These are phyloP conservation scores for Merops nubicus DNA, from an alignment of 2,113 vertebrate genomes.

Conservation along the genomic window DNA sequence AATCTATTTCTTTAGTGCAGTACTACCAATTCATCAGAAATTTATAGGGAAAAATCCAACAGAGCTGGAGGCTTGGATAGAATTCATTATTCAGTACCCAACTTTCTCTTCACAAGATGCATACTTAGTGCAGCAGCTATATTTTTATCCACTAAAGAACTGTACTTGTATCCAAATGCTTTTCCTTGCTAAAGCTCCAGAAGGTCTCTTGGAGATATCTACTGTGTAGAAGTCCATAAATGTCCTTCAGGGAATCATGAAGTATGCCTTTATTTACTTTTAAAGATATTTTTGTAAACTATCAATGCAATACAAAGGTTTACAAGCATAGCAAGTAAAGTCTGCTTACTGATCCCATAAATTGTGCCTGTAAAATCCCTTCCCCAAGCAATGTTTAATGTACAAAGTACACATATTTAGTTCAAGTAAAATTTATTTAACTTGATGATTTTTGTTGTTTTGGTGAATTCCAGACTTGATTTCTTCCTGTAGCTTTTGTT, in stretches of 20 bases:
- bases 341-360: background rate
- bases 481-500: background rate
- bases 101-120: constrained; percentile 17
- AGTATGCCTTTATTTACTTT: background rate
- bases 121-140: background rate
- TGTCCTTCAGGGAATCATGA: background rate
- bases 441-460: background rate
- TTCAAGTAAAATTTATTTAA: background rate
- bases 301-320: background rate
- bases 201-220: background rate
- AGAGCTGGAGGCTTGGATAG: constrained; percentile 1
- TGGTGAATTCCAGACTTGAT: background rate
- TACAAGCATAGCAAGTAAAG: background rate
- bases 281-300: background rate
- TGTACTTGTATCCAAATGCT: background rate
- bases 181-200: background rate
- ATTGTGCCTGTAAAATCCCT: background rate
- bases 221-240: background rate
- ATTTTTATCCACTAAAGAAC: background rate
- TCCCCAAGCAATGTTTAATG: background rate
- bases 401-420: background rate
- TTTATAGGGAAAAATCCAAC: constrained; percentile 14
- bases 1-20: constrained; percentile 47
- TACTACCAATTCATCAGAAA: constrained; percentile 37
- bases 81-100: constrained; percentile 52